These are phyloP conservation scores for Drosophila cognata DNA, from an alignment of 2,888 invertebrate species.

Conservation along the genomic window DNA sequence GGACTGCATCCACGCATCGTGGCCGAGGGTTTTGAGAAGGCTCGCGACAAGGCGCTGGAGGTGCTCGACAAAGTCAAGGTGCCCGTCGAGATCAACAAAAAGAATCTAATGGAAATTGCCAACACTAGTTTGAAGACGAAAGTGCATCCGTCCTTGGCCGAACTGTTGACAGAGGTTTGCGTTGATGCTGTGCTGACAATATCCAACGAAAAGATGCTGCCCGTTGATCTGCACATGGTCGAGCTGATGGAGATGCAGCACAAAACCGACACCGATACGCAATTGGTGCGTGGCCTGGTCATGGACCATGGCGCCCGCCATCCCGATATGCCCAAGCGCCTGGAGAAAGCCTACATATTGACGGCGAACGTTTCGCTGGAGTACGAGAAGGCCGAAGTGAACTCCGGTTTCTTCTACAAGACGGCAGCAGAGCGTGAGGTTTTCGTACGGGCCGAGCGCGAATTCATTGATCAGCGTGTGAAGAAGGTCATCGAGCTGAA, in stretches of 20 bases:
- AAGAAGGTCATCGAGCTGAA: constrained; percentile 96
- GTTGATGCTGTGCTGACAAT: constrained; percentile 97
- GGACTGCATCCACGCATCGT: constrained; percentile 95
- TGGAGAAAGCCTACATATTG: constrained; percentile 96
- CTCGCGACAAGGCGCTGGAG: constrained; percentile 93
- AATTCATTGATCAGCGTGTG: constrained; percentile 97
- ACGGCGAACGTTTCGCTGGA: constrained; percentile 99
- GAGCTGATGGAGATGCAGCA: constrained; percentile 99
- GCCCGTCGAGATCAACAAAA: constrained; percentile 89
- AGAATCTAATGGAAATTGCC: constrained; percentile 92
- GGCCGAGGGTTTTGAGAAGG: constrained; percentile 98
- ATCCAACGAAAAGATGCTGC: constrained; percentile 85
- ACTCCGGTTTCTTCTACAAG: constrained; percentile 99
- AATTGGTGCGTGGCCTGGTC: constrained; percentile 94
- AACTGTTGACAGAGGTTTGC: constrained; percentile 94
- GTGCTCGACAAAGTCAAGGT: constrained; percentile 94
- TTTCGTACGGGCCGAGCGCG: constrained; percentile 96
- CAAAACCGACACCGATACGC: constrained; percentile 93
- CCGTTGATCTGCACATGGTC: constrained; percentile 98
- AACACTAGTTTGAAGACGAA: constrained; percentile 97
- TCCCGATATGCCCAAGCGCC: constrained; percentile 98
- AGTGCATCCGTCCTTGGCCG: constrained; percentile 93
- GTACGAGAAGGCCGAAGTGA: constrained; percentile 98
- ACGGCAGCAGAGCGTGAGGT: constrained; percentile 98
- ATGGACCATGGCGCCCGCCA: constrained; percentile 99